These are phyloP conservation scores for Epirrhoe alternata DNA, from an alignment of 2,888 invertebrate species.

Conservation along the genomic window DNA sequence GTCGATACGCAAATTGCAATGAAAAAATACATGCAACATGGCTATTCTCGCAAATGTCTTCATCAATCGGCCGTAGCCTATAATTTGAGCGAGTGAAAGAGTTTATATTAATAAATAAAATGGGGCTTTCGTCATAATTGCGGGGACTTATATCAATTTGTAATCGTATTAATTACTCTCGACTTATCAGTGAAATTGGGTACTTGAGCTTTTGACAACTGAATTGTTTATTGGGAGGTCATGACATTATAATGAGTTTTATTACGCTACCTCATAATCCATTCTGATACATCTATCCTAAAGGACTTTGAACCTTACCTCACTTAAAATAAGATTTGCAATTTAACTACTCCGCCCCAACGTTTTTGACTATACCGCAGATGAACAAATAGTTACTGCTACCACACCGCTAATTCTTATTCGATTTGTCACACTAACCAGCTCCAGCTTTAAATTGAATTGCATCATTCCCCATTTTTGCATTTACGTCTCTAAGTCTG, in stretches of 20 bases:
- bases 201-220: conserved; percentile 18
- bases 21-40: too few species aligned
- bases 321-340: conserved; percentile 12
- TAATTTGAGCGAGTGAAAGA: too few species aligned
- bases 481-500: conserved; percentile 30
- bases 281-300: not conserved
- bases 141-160: conserved; percentile 12
- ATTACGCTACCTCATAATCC: not conserved
- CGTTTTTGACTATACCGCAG: conserved; percentile 40
- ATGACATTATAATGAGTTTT: too few species aligned
- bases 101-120: too few species aligned
- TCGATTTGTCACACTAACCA: conserved; percentile 60
- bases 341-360: conserved; percentile 39
- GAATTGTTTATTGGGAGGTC: conserved; percentile 9
- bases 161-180: conserved; percentile 9
- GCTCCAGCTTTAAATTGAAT: conserved; percentile 50
- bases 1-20: too few species aligned
- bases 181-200: conserved; percentile 20
- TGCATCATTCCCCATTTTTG: conserved; percentile 12
- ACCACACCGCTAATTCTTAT: conserved; percentile 53
- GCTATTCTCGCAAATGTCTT: too few species aligned
- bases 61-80: too few species aligned
- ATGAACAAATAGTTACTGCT: conserved; percentile 14
- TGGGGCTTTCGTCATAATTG: not conserved
- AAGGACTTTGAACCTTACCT: not conserved